These are phyloP conservation scores for Deilephila porcellus DNA, from an alignment of 2,888 invertebrate genomes.

Conservation along the genomic window DNA sequence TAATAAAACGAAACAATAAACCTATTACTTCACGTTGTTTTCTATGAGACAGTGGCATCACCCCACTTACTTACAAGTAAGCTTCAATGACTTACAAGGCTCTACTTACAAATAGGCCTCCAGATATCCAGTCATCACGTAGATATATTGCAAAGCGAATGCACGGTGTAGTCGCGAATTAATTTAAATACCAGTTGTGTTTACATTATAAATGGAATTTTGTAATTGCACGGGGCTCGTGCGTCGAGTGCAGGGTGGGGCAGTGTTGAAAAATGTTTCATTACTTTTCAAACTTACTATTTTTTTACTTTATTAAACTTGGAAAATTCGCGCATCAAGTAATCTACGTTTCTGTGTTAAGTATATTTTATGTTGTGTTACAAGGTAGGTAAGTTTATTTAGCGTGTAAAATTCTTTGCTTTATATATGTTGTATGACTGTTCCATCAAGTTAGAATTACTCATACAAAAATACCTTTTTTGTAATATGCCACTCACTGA, in stretches of 20 bases:
- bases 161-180: slow-evolving; percentile 14
- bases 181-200: slow-evolving; percentile 29
- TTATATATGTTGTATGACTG: too few relatives aligned
- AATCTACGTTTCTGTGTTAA: neutral
- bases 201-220: slow-evolving; percentile 29
- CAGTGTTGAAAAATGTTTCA: slow-evolving; percentile 23
- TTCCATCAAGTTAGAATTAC: too few relatives aligned
- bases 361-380: neutral
- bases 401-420: too few relatives aligned
- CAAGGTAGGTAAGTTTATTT: neutral
- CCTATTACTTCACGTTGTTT: too few relatives aligned
- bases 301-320: neutral
- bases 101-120: too few relatives aligned
- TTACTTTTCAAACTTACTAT: slow-evolving; percentile 22
- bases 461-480: too few relatives aligned
- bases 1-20: too few relatives aligned
- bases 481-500: too few relatives aligned
- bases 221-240: slow-evolving; percentile 22
- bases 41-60: too few relatives aligned
- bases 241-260: neutral
- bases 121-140: neutral
- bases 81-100: too few relatives aligned
- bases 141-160: neutral
- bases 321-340: neutral
- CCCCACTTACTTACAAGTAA: too few relatives aligned